Percentiles rank a stretch among this genome's conserved stretches.
These are phyloP conservation scores for Porites australiensis DNA, from an alignment of 64 coral and sea anemone genomes.

Conservation along the genomic window DNA sequence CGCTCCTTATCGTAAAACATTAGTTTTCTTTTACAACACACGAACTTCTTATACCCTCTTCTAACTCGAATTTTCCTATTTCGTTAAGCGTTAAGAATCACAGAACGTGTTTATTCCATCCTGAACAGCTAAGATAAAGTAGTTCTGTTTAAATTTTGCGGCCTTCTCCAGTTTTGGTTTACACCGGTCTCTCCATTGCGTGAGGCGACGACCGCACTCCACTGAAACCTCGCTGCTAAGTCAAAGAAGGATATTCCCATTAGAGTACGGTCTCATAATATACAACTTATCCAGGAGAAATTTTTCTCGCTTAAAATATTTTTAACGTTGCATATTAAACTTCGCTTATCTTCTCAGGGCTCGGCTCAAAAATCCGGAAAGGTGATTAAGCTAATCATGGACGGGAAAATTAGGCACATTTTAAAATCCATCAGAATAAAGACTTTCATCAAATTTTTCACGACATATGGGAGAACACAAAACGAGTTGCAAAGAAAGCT, in stretches of 20 bases:
- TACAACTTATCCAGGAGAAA: slow-evolving; percentile 37
- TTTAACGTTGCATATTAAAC: slow-evolving; percentile 47
- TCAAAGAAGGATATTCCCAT: slow-evolving; percentile 19
- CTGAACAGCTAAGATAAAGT: not conserved
- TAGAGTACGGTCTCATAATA: slow-evolving; percentile 38
- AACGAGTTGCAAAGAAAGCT: not conserved
- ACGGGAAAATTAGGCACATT: not conserved
- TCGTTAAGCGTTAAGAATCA: not conserved
- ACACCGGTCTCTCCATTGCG: not conserved
- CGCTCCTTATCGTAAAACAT: slow-evolving; percentile 10
- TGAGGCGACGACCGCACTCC: slow-evolving; percentile 26
- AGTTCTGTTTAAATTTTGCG: not conserved
- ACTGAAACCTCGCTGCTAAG: not conserved
- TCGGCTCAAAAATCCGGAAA: slow-evolving; percentile 21
- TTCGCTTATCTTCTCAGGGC: not conserved
- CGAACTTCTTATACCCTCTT: not conserved
- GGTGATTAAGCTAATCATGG: not conserved
- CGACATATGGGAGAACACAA: not conserved
- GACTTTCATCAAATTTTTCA: not conserved
- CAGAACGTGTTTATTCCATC: not conserved
- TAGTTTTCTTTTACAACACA: slow-evolving; percentile 32
- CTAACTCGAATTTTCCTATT: not conserved
- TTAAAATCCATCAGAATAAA: not conserved
- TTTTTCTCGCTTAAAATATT: not conserved
- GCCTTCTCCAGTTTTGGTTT: not conserved